Evolutionary conservation across 2,797 vertebrate genomes (phyloP), one percentile per base, ranked within the genome.

Genomic region (Xiphophorus birchmanni): DNA sequence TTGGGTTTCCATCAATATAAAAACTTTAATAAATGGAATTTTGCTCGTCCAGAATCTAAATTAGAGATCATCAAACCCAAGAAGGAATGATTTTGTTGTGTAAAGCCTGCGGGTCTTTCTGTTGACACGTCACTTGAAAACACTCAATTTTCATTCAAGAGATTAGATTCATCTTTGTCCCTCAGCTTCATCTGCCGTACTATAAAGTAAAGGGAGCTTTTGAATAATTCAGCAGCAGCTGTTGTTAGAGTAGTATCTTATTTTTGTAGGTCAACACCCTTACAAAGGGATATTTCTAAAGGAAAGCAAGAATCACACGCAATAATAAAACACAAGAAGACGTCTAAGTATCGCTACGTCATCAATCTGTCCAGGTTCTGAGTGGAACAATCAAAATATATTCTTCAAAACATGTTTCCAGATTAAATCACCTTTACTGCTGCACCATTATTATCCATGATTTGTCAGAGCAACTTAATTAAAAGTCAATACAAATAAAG

Each of bases 181-280:
- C 63, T 40, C 63, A 2, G 58, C 58, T 80, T 50, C 60, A 8
- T 74, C 40, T 76, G 15, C 35, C 54, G 79, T 58, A 29, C 8
- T 17, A 54, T 75, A 32, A 81, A 80, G 76, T 80, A 63, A 77
- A 76, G 29, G 12, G 10, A 40, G 5, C 26, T 54, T 78, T 45
- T 86, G 54, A 86, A 82, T 89, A 77, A 82, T 81, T 82, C 58
- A 86, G 42, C 1, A 21, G 42, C 37, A 58, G 54, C 29, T 65
- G 71, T n/a, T 81, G 40, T 74, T 13, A 0, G 4, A 48, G 65
- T 35, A 47, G 67, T 21, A 78, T 81, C 52, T 84, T 63, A 45
- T 84, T 79, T 84, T 80, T 37, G 42, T 74, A 73, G 32, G 60
- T 67, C 11, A n/a, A 65, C 74, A 76, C 32, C 5, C 6, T 5